Percentiles rank a stretch among this genome's conserved stretches.
phyloP scores from a whole-genome alignment of 1,140 invertebrate genomes.

The Pogonomyrmex californicus region DNA sequence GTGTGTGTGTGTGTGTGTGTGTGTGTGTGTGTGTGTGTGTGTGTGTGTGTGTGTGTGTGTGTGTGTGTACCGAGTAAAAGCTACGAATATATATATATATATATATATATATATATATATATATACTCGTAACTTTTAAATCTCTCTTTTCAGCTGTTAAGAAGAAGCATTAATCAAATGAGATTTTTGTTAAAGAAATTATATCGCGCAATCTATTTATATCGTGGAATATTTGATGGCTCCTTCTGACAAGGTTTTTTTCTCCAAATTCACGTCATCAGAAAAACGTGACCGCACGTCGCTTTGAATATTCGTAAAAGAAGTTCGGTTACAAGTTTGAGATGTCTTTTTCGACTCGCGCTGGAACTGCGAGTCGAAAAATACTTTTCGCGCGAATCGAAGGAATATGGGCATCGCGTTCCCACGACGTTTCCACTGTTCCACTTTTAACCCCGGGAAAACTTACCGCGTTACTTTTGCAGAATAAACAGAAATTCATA shows the following conservation, averaged over 20 bases:
- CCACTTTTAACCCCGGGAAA: slow-evolving; percentile 24
- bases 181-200: slow-evolving; percentile 2
- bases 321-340: slow-evolving; percentile 5
- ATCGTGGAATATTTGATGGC: slow-evolving; percentile 6
- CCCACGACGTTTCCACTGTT: too few relatives aligned
- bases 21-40: too few relatives aligned
- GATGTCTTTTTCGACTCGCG: neutral
- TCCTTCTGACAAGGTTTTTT: slow-evolving; percentile 22
- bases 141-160: neutral
- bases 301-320: slow-evolving; percentile 10
- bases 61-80: too few relatives aligned
- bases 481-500: slow-evolving; percentile 49
- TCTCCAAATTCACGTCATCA: neutral
- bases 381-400: neutral
- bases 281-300: neutral
- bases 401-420: neutral
- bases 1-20: too few relatives aligned
- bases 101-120: too few relatives aligned
- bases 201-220: neutral
- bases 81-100: too few relatives aligned
- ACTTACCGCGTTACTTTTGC: neutral
- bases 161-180: neutral
- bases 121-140: neutral
- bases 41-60: too few relatives aligned
- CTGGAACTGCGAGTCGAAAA: neutral